Evolutionary conservation across 2,888 invertebrate genomes (phyloP), one percentile per base, ranked within the genome.

Genomic region (Dolomedes plantarius): DNA sequence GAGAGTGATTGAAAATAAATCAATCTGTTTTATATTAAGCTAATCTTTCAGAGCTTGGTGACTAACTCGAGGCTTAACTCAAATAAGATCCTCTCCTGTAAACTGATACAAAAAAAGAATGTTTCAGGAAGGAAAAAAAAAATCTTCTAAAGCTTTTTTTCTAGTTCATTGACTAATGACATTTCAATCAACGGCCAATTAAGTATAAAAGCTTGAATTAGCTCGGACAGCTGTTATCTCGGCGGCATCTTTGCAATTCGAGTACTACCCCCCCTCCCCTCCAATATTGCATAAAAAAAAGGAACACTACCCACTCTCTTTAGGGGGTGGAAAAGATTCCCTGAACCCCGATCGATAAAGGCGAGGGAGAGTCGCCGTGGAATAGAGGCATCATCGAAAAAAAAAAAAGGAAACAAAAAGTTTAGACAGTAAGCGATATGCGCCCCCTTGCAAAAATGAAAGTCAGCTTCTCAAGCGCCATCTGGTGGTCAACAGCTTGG

Each of bases 401-500:
- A n/a, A 50, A 46, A 72, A 50, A 69, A 77, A 6, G 31, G 1
- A 6, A 76, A 65, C 1, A 41, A 76, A 67, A 67, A 32, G 16
- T 67, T 67, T 31, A 32, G 19, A 32, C 31, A 28, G 13, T 67
- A 67, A 67, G 19, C 7, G 31, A 67, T 32, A 32, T 67, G 31
- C 7, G 31, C 32, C 32, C n/a, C 19, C 67, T 3, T 67, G 28
- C 13, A 28, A 64, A 29, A 64, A 13, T n/a, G 32, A 16, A 31
- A 67, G 67, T 67, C 67, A 32, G 32, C 3, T 23, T 11, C 56
- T 6, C 23, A 23, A 16, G 56, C 56, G 19, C 3, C 79, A 79
- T 79, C 79, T 79, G 79, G 75, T 68, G 77, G 80, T 81, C 80
- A 81, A 74, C 80, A 81, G 80, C 80, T 81, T 81, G 80, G 62